Evolutionary conservation across 2,888 invertebrate species (phyloP), one percentile per base, ranked within the genome.

Genomic region (Polydrusus pterygomalis): DNA sequence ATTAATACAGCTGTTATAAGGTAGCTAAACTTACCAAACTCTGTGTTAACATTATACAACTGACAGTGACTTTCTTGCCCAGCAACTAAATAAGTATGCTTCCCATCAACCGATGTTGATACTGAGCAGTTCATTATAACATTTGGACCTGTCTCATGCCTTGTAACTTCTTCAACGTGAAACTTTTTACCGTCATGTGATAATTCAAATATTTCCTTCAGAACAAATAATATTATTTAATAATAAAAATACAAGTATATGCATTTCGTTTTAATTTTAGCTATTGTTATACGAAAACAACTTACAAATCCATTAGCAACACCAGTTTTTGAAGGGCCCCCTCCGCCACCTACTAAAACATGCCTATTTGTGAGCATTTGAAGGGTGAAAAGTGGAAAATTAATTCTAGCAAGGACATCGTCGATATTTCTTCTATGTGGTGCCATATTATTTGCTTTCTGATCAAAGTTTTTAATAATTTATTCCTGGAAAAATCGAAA

Each of bases 231-330:
- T n/a, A 43, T 43, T 9, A 34, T 34, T 7, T 34, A 34, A 9
- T 2, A 34, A 9, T 9, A 34, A 34, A 3, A 34, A 45, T 25
- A 54, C 54, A 15, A 8, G 17, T 2, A 49, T 49, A 0, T 17
- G 18, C 8, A 13, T 51, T 15, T 18, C 17, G 64, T 70, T 11
- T 43, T 34, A 10, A 63, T 45, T 47, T 30, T 17, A 30, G 5
- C 5, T 25, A 25, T 25, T 25, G 25, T 25, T 25, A 62, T 34
- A 34, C 10, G 58, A 64, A 67, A 70, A 47, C 9, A 43, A 92
- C 96, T 93, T 89, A 97, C 98, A 89, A 99, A 96, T 87, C 97
- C 97, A 91, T 99, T 99, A 45, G 95, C 95, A 71, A 99, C 96
- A 70, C 99, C 99, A 58, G 98, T 98, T 88, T 97, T 98, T 15